Percentiles rank a stretch among this genome's conserved stretches.
phyloP scores from a whole-genome alignment of 2,888 invertebrate species.

The Euspilapteryx auroguttella region DNA sequence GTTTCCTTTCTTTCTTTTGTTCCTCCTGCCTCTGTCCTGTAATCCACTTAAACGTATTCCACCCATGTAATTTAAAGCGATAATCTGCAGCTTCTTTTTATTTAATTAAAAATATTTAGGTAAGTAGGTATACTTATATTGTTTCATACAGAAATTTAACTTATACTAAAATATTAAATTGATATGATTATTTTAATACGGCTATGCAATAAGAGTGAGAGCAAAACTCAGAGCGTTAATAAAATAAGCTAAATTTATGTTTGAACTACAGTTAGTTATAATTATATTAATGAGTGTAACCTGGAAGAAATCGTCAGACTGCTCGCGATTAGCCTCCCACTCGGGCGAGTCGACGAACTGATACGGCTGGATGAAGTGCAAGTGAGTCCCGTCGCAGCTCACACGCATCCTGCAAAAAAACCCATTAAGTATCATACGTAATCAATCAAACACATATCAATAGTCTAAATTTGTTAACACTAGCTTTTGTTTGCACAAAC shows the following conservation, averaged over 20 bases:
- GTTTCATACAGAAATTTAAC: too few relatives aligned
- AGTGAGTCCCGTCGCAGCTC: constrained; percentile 79
- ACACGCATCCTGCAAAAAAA: constrained; percentile 68
- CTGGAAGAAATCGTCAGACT: constrained; percentile 78
- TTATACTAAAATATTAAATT: too few relatives aligned
- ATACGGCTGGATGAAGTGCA: constrained; percentile 77
- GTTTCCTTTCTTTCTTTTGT: background rate
- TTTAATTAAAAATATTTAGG: too few relatives aligned
- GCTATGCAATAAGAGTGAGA: too few relatives aligned
- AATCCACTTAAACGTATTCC: background rate
- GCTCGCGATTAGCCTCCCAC: constrained; percentile 81
- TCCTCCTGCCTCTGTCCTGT: background rate
- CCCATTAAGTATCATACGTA: constrained; percentile 3
- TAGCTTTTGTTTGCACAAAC: too few relatives aligned
- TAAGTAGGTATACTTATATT: too few relatives aligned
- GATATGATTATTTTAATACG: background rate
- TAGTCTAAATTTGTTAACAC: too few relatives aligned
- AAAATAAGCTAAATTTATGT: background rate
- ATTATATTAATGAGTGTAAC: constrained; percentile 26
- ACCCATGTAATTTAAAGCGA: too few relatives aligned
- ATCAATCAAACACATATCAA: too few relatives aligned
- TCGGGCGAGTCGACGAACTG: constrained; percentile 91
- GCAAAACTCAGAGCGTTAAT: too few relatives aligned
- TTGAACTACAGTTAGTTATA: background rate
- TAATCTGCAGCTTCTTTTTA: too few relatives aligned